phyloP scores from a whole-genome alignment of 2,888 invertebrate species.

The Pandemis cinnamomeana region DNA sequence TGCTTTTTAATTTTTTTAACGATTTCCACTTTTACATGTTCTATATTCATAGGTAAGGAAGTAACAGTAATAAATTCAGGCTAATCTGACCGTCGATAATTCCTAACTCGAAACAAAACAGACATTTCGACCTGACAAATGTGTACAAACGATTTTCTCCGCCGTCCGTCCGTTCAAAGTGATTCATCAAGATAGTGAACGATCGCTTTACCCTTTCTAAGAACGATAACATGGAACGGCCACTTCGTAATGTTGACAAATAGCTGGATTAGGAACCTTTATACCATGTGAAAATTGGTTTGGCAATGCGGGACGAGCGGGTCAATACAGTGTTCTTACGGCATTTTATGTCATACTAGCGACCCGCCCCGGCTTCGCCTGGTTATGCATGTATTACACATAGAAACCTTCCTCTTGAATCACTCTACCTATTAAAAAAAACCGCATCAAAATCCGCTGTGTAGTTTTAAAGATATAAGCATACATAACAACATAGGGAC shows the following conservation, averaged over 20 bases:
- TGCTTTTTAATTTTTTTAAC: too few species aligned
- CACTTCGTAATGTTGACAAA: conserved; percentile 35
- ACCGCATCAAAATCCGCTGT: too few species aligned
- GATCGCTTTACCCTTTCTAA: conserved; percentile 33
- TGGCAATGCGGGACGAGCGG: neutral
- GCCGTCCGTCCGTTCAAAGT: conserved; percentile 4
- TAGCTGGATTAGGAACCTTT: conserved; percentile 30
- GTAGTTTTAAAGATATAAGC: too few species aligned
- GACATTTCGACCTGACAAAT: neutral
- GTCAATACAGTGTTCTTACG: too few species aligned
- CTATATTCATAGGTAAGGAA: neutral
- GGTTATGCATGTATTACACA: too few species aligned
- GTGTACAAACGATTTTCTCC: conserved; percentile 16
- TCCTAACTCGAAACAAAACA: neutral
- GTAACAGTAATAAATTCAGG: neutral
- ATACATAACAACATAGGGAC: too few species aligned
- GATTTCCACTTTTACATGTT: neutral
- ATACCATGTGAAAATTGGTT: conserved; percentile 28
- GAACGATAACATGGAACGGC: conserved; percentile 22
- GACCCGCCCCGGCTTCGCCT: too few species aligned
- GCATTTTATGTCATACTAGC: too few species aligned
- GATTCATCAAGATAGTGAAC: conserved; percentile 34
- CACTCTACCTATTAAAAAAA: too few species aligned
- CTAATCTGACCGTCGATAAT: neutral
- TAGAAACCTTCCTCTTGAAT: too few species aligned